These are phyloP conservation scores for Benthochromis sp. DNA, from an alignment of 2,113 vertebrate genomes.

Conservation along the genomic window DNA sequence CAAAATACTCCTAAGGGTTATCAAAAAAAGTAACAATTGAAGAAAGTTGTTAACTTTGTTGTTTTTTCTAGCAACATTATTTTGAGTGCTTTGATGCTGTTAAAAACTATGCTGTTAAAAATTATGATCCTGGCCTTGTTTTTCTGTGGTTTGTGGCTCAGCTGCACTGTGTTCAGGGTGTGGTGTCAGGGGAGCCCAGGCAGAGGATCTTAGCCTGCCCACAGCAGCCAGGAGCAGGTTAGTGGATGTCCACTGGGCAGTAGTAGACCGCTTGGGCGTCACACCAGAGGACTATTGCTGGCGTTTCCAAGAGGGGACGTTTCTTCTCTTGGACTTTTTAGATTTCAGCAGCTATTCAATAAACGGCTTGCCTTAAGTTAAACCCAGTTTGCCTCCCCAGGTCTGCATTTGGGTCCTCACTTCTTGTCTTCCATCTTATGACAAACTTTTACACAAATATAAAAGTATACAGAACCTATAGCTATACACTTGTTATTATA, in stretches of 20 bases:
- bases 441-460: background rate
- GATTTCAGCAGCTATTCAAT: background rate
- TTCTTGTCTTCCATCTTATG: background rate
- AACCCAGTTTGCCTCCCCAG: background rate
- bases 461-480: background rate
- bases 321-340: background rate
- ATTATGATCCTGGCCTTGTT: background rate
- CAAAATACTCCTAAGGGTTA: constrained; percentile 73
- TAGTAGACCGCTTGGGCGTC: background rate
- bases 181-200: background rate
- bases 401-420: background rate
- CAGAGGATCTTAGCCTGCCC: background rate
- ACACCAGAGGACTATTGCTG: background rate
- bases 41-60: background rate
- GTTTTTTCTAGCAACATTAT: background rate
- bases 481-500: background rate
- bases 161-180: background rate
- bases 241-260: background rate
- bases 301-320: background rate
- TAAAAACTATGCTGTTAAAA: background rate
- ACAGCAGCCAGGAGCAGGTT: background rate
- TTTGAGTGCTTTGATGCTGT: background rate
- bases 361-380: background rate
- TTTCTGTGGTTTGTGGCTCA: background rate
- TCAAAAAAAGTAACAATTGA: background rate